Percentiles rank a stretch among this genome's conserved stretches.
Evolutionary conservation across 2,113 vertebrate genomes (phyloP).

Genomic region (Salminus brasiliensis): DNA sequence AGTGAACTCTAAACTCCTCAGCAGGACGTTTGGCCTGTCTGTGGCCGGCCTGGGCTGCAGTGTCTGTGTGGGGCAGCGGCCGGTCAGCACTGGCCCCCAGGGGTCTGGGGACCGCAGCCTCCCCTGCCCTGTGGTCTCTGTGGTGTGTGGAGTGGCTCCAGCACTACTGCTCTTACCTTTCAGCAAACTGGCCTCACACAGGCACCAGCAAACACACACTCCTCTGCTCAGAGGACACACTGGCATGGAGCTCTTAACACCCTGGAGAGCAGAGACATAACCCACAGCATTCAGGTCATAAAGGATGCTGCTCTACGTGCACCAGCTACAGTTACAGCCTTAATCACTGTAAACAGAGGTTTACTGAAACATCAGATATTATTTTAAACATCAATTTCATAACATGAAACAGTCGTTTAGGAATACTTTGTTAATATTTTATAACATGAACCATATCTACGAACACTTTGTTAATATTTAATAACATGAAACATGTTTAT

Average conservation of each 20-base stretch:
- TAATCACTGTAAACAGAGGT: no score
- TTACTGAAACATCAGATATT: no score
- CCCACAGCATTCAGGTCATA: not conserved
- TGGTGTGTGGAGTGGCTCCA: constrained; percentile 34
- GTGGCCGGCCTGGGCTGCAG: not conserved
- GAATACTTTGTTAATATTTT: no score
- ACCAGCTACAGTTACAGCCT: not conserved
- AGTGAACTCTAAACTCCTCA: not conserved
- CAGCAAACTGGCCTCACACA: constrained; percentile 24
- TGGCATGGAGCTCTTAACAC: not conserved
- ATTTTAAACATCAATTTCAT: no score
- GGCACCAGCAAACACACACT: constrained; percentile 19
- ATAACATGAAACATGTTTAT: no score
- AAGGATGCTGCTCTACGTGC: not conserved
- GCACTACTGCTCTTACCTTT: constrained; percentile 40
- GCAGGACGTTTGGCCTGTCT: not conserved
- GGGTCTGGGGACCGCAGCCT: constrained; percentile 8
- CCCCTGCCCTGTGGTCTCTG: constrained; percentile 44
- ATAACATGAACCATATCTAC: no score
- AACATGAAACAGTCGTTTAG: no score
- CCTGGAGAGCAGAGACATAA: not conserved
- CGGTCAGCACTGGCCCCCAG: not conserved
- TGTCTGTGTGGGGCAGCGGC: not conserved
- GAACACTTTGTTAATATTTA: no score
- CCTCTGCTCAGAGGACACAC: not conserved